Conservation (phyloP, 1,140 invertebrate species). For the Dreissena rostriformis region DNA sequence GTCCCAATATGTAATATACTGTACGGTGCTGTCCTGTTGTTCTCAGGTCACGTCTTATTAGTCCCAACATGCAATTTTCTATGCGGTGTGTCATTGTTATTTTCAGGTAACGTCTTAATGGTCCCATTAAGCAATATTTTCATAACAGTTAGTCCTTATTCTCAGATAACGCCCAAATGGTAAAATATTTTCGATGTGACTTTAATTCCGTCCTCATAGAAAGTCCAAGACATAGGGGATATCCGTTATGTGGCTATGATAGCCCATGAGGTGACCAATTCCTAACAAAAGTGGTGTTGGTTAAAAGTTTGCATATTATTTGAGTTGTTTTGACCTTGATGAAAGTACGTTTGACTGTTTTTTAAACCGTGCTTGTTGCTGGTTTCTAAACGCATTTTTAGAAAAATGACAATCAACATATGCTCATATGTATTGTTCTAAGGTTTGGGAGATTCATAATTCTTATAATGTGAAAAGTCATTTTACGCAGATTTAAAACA, state of each 20-base stretch:
- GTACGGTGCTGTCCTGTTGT: too few relatives aligned
- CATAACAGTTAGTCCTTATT: too few relatives aligned
- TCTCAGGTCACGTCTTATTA: constrained; percentile 66
- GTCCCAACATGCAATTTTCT: constrained; percentile 66
- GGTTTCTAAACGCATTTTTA: background rate
- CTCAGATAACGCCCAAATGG: too few relatives aligned
- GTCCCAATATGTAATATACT: too few relatives aligned
- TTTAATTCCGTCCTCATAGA: constrained; percentile 62
- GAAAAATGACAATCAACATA: background rate
- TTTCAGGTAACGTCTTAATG: too few relatives aligned
- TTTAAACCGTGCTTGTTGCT: background rate
- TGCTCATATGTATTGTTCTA: background rate
- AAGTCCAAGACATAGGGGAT: constrained; percentile 66
- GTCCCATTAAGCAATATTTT: too few relatives aligned
- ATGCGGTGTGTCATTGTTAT: too few relatives aligned
- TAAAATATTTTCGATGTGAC: too few relatives aligned
- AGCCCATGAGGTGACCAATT: constrained; percentile 70
- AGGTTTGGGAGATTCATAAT: background rate
- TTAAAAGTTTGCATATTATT: too few relatives aligned
- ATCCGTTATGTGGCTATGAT: constrained; percentile 68
- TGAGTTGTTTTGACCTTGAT: background rate
- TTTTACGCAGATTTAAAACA: background rate
- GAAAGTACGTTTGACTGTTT: too few relatives aligned
- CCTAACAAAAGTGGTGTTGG: constrained; percentile 43
- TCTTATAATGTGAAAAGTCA: background rate